Conservation (phyloP, 23 tunicate genomes). For the Phallusia fumigata region DNA sequence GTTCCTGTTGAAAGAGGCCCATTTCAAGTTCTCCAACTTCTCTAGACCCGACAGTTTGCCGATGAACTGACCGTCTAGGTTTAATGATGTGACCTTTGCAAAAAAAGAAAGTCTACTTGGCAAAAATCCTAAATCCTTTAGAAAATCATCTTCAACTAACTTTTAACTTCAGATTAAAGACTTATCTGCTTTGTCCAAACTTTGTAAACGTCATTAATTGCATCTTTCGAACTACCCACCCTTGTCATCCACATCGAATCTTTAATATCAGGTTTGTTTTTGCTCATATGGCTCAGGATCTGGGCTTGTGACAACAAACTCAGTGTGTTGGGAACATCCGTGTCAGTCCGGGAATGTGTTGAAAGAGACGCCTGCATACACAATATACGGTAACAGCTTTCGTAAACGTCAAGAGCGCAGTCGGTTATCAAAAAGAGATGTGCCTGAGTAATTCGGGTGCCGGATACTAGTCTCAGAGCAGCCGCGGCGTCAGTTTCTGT, state of each 20-base stretch:
- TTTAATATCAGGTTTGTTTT: conserved; percentile 70
- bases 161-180: too few relatives aligned
- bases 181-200: too few relatives aligned
- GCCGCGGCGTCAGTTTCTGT: conserved; percentile 82
- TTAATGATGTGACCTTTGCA: conserved; percentile 64
- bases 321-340: conserved; percentile 52
- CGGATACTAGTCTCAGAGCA: conserved; percentile 86
- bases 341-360: conserved; percentile 54
- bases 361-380: conserved; percentile 28
- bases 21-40: conserved; percentile 57
- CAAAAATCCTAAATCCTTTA: too few relatives aligned
- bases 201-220: too few relatives aligned
- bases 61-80: conserved; percentile 85
- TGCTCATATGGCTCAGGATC: conserved; percentile 29
- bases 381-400: not conserved
- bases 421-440: too few relatives aligned
- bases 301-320: conserved; percentile 52
- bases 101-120: too few relatives aligned
- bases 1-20: conserved; percentile 75
- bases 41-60: conserved; percentile 71
- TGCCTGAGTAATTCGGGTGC: conserved; percentile 76
- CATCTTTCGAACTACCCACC: too few relatives aligned
- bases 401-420: too few relatives aligned
- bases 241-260: conserved; percentile 76
- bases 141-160: too few relatives aligned